These are phyloP conservation scores for Zaprionus taronus DNA, from an alignment of 1,140 invertebrate genomes.

Conservation along the genomic window DNA sequence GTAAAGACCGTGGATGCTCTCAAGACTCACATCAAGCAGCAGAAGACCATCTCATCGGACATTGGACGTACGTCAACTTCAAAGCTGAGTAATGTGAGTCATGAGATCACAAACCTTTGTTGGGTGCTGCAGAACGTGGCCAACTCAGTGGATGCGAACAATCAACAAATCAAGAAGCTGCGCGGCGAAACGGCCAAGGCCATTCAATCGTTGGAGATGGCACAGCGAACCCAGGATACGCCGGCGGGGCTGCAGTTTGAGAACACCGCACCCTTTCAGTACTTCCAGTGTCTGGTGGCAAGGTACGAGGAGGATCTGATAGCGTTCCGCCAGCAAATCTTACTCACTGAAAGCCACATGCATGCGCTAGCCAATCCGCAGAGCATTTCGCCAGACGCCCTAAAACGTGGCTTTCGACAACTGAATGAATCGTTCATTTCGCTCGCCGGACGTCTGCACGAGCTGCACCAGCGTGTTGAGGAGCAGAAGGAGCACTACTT, in stretches of 20 bases:
- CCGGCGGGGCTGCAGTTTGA: slow-evolving; percentile 91
- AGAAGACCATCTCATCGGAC: slow-evolving; percentile 92
- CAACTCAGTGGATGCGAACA: slow-evolving; percentile 87
- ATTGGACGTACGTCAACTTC: slow-evolving; percentile 87
- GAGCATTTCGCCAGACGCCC: slow-evolving; percentile 89
- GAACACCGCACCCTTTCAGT: slow-evolving; percentile 90
- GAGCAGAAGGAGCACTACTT: slow-evolving; percentile 93
- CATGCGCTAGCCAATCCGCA: slow-evolving; percentile 88
- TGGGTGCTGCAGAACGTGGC: slow-evolving; percentile 85
- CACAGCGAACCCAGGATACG: slow-evolving; percentile 91
- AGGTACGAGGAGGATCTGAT: slow-evolving; percentile 90
- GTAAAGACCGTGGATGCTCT: slow-evolving; percentile 86
- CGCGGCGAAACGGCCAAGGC: slow-evolving; percentile 90
- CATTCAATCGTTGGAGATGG: slow-evolving; percentile 91
- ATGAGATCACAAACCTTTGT: slow-evolving; percentile 76
- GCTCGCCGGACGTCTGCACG: slow-evolving; percentile 92
- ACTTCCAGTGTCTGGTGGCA: slow-evolving; percentile 89
- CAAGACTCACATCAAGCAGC: slow-evolving; percentile 93
- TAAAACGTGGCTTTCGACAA: slow-evolving; percentile 88
- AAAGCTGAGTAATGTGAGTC: slow-evolving; percentile 74
- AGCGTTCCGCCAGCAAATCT: slow-evolving; percentile 89
- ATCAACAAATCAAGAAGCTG: slow-evolving; percentile 88
- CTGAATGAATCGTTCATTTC: slow-evolving; percentile 94
- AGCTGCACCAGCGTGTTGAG: slow-evolving; percentile 90
- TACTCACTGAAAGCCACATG: slow-evolving; percentile 90